phyloP scores from a whole-genome alignment of 2,888 invertebrate genomes.

The Acrocera orbiculus region DNA sequence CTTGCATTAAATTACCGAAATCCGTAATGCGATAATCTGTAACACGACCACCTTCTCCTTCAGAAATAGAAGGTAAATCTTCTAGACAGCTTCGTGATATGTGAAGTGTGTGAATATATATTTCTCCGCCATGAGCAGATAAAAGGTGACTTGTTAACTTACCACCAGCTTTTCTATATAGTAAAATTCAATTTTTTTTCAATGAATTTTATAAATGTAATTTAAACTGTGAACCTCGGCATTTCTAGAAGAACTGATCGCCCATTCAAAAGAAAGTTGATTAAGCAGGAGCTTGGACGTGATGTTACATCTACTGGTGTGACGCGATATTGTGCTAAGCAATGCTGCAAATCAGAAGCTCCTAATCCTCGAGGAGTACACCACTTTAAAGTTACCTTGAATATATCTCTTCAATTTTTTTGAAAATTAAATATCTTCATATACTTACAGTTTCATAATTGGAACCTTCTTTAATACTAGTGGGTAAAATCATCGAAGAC shows the following conservation, averaged over 20 bases:
- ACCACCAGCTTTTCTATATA: conserved; percentile 50
- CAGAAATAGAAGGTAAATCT: conserved; percentile 88
- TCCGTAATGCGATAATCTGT: conserved; percentile 78
- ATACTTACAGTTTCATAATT: conserved; percentile 55
- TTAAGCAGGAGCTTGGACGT: conserved; percentile 89
- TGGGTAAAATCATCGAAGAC: conserved; percentile 34
- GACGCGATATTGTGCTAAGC: conserved; percentile 71
- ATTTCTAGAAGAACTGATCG: conserved; percentile 85
- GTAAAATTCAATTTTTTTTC: neutral
- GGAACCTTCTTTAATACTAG: conserved; percentile 52
- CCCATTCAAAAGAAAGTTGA: conserved; percentile 91
- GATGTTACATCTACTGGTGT: conserved; percentile 95
- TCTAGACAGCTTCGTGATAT: conserved; percentile 74
- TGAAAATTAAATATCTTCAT: conserved; percentile 4
- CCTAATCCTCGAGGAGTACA: conserved; percentile 86
- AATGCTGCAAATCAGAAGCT: conserved; percentile 62
- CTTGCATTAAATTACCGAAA: conserved; percentile 75
- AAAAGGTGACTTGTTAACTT: conserved; percentile 84
- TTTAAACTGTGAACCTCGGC: conserved; percentile 35
- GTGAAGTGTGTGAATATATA: conserved; percentile 83
- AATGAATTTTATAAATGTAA: neutral
- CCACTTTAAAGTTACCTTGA: conserved; percentile 90
- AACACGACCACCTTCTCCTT: conserved; percentile 84
- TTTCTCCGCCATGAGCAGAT: conserved; percentile 87
- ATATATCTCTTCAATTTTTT: too few relatives aligned